phyloP scores from a whole-genome alignment of 1,140 invertebrate species.

The Lucilia sericata region DNA sequence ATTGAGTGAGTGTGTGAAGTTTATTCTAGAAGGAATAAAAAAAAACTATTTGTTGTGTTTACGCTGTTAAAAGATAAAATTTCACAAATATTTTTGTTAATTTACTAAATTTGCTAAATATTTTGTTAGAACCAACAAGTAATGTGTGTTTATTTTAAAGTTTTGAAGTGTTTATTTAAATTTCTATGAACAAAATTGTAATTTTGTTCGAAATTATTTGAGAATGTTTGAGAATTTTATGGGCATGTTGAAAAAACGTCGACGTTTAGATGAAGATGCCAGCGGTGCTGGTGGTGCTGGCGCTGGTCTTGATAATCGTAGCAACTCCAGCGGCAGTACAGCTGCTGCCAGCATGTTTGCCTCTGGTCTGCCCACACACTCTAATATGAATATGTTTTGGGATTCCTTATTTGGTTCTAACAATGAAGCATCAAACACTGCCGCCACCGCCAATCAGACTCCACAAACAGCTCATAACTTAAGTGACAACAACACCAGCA shows the following conservation, averaged over 20 bases:
- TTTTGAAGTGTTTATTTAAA: neutral
- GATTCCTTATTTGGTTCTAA: constrained; percentile 39
- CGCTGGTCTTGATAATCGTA: constrained; percentile 44
- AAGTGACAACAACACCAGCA: neutral
- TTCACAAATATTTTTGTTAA: neutral
- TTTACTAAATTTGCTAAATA: neutral
- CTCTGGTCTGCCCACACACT: neutral
- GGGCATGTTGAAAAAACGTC: constrained; percentile 62
- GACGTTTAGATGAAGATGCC: constrained; percentile 48
- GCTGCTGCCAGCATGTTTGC: constrained; percentile 23
- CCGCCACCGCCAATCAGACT: neutral
- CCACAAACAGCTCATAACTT: neutral
- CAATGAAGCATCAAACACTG: constrained; percentile 29
- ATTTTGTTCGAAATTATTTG: neutral
- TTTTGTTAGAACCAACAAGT: neutral
- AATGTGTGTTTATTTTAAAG: neutral
- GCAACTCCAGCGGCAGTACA: constrained; percentile 4
- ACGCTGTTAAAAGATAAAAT: neutral
- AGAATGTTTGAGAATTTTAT: constrained; percentile 61
- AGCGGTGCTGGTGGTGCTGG: constrained; percentile 22
- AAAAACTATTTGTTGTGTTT: constrained; percentile 20
- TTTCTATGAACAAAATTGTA: neutral
- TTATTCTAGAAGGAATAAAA: constrained; percentile 25
- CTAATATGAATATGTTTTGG: constrained; percentile 32
- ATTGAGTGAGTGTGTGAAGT: constrained; percentile 9